Evolutionary conservation across 2,113 vertebrate genomes (phyloP).

Genomic region (Menura novaehollandiae): DNA sequence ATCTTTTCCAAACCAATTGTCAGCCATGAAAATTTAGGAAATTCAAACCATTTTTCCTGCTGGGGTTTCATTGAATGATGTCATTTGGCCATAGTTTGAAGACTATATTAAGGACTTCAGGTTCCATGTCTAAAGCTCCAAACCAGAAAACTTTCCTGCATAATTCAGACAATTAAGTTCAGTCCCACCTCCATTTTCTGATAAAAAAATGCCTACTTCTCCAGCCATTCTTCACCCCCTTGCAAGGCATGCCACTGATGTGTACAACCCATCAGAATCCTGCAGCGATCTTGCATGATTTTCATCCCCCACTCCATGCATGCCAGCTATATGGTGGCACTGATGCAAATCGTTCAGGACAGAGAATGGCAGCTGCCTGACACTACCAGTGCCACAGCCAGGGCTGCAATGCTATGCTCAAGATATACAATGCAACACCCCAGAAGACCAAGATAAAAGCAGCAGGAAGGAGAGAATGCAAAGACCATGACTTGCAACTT

Average conservation of each 20-base stretch:
- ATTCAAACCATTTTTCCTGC: background rate
- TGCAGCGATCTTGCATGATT: background rate
- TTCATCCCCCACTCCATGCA: fast-evolving
- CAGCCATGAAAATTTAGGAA: background rate
- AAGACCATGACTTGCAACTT: background rate
- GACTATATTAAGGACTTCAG: background rate
- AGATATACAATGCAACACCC: background rate
- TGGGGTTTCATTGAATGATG: background rate
- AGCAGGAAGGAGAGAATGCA: background rate
- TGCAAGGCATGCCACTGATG: fast-evolving
- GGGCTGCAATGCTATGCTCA: background rate
- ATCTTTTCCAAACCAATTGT: background rate
- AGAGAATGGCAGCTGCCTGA: background rate
- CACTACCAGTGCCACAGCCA: background rate
- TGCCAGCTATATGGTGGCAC: background rate
- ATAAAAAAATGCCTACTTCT: background rate
- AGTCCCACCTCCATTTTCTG: background rate
- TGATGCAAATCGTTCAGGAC: no score
- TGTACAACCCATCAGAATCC: background rate
- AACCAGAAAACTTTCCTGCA: background rate
- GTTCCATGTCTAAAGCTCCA: background rate
- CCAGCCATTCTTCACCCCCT: background rate
- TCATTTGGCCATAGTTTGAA: background rate
- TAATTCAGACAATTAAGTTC: background rate
- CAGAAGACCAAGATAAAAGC: background rate